phyloP scores from a whole-genome alignment of 2,888 invertebrate genomes.

The Tanytarsus gracilentus region DNA sequence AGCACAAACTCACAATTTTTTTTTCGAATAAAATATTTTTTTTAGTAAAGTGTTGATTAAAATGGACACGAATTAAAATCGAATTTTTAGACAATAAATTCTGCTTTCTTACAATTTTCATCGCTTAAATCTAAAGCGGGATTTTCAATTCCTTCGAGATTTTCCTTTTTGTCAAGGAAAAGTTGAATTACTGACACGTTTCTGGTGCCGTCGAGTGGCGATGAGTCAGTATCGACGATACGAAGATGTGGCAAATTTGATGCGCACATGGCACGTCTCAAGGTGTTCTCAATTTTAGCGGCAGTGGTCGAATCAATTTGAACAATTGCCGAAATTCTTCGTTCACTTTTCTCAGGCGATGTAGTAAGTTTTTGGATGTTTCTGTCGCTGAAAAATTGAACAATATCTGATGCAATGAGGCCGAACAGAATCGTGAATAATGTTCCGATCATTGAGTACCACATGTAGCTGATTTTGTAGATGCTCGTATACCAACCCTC shows the following conservation, averaged over 20 bases:
- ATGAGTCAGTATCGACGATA: too few species aligned
- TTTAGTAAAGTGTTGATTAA: too few species aligned
- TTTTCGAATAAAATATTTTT: too few species aligned
- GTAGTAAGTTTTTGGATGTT: background rate
- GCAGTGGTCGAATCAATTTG: background rate
- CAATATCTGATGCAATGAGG: slow-evolving; percentile 58
- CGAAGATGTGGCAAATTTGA: background rate
- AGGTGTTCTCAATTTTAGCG: background rate
- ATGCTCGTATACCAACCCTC: slow-evolving; percentile 41
- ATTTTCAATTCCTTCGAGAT: too few species aligned
- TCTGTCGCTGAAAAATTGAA: slow-evolving; percentile 34
- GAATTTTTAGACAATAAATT: too few species aligned
- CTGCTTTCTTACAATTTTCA: too few species aligned
- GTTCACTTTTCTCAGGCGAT: background rate
- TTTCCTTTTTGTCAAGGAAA: too few species aligned
- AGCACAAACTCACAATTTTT: too few species aligned
- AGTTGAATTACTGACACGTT: too few species aligned
- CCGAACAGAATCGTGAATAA: slow-evolving; percentile 64
- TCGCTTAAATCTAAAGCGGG: too few species aligned
- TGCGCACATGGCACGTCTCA: background rate
- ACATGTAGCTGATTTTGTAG: slow-evolving; percentile 76
- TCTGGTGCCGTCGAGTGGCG: too few species aligned
- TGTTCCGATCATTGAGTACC: slow-evolving; percentile 81
- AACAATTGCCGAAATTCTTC: background rate
- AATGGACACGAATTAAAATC: too few species aligned